Evolutionary conservation across 2,888 invertebrate genomes (phyloP), one percentile per base, ranked within the genome.

Genomic region (Ophion ellenae): DNA sequence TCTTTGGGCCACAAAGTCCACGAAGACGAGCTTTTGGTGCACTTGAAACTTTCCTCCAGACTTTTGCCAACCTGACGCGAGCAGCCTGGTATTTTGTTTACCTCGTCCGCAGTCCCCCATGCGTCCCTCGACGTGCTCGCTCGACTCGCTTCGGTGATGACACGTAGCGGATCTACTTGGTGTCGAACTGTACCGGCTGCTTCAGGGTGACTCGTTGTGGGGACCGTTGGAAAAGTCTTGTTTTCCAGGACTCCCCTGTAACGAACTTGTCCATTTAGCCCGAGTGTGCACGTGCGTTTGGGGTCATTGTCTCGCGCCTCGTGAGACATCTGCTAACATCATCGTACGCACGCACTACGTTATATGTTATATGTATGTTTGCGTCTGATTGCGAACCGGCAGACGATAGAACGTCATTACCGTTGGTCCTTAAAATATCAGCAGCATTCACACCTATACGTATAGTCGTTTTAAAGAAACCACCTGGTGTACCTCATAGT

Each of bases 221-320:
- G 14, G 32, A 28, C 40, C 36, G 47, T 59, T 24, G 53, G 28
- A 1, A 7, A 32, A 20, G 24, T 9, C 9, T 69, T 61, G 75
- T 69, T 75, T 81, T 32, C 45, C 28, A 36, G 63, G 63, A 24
- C 63, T 6, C 61, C 47, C 20, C 1, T 28, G 40, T 11, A 24
- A 61, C 45, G 69, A 40, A 53, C 53, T 67, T 14, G 32, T 59
- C n/a, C 59, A 67, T 69, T 67, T 67, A 7, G 67, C 20, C 36
- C 81, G 28, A 74, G 67, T 81, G 83, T 78, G 74, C 86, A 86
- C 86, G 86, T 86, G 86, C 86, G 81, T 86, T 70, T 61, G 77
- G 86, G 86, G 83, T 86, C 86, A 86, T 86, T 86, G 86, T 86
- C 81, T 83, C 81, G 57, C 66, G 73, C 59, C 45, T n/a, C 59